phyloP scores from a whole-genome alignment of 2,888 invertebrate species.

The Plebejus melissa region DNA sequence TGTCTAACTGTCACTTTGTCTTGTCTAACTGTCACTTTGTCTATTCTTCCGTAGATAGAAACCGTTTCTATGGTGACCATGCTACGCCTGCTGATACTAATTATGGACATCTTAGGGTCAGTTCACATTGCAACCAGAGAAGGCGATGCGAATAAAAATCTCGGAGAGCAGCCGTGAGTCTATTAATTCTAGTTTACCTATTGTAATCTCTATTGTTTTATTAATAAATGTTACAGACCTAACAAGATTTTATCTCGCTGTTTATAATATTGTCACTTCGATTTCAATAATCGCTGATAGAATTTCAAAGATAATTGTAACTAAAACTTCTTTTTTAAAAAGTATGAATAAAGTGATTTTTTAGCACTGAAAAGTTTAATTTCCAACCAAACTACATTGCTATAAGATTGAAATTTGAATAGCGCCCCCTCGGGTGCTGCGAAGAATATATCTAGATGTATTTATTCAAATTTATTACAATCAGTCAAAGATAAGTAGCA shows the following conservation, averaged over 20 bases:
- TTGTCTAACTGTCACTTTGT: no score
- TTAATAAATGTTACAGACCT: not conserved
- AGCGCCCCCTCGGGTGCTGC: slow-evolving; percentile 28
- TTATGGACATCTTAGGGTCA: no score
- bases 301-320: not conserved
- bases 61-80: no score
- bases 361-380: not conserved
- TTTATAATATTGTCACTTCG: not conserved
- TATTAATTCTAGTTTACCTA: no score
- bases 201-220: no score
- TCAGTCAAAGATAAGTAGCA: slow-evolving; percentile 51
- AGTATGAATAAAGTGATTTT: slow-evolving; percentile 4
- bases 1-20: no score
- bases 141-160: no score
- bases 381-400: not conserved
- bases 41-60: no score
- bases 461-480: slow-evolving; percentile 66
- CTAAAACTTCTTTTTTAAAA: not conserved
- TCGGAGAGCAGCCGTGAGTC: no score
- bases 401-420: not conserved
- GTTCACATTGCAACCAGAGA: no score
- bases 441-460: slow-evolving; percentile 52
- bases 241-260: not conserved
- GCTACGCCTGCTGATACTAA: no score
- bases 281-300: not conserved